Percentiles rank a stretch among this genome's conserved stretches.
These are phyloP conservation scores for Temnothorax rugatulus DNA, from an alignment of 2,888 invertebrate genomes.

Conservation along the genomic window DNA sequence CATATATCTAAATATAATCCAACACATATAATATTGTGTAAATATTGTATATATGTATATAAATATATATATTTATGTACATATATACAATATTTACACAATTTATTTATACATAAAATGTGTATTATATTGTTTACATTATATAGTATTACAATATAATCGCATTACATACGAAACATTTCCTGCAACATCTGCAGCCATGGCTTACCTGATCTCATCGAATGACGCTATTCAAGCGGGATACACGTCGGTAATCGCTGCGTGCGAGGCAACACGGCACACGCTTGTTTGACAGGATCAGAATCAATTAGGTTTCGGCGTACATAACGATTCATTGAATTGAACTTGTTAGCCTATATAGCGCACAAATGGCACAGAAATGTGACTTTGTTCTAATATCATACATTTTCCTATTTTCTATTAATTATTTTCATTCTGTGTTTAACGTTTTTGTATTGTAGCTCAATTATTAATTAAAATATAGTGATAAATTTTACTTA, in stretches of 20 bases:
- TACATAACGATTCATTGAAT: constrained; percentile 65
- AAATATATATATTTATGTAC: background rate
- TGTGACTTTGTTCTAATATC: constrained; percentile 7
- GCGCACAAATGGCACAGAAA: constrained; percentile 19
- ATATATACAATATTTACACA: background rate
- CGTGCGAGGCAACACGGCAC: constrained; percentile 53
- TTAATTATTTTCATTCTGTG: background rate
- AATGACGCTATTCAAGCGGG: constrained; percentile 52
- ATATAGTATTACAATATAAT: constrained; percentile 23
- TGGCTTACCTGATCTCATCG: constrained; percentile 47
- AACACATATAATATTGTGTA: too few species aligned
- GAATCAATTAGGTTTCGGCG: constrained; percentile 61
- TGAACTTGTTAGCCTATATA: constrained; percentile 56
- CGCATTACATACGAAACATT: constrained; percentile 35
- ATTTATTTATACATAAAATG: background rate
- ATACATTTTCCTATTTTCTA: background rate
- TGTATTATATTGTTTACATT: constrained; percentile 13
- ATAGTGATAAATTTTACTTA: background rate
- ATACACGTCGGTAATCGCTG: constrained; percentile 52
- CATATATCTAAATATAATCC: too few species aligned
- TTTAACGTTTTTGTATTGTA: background rate
- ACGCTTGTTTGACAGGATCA: constrained; percentile 59
- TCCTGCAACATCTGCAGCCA: constrained; percentile 48
- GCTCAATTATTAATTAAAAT: background rate
- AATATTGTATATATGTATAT: background rate